phyloP scores from a whole-genome alignment of 1,140 invertebrate genomes.

The Neodiprion pinetum region DNA sequence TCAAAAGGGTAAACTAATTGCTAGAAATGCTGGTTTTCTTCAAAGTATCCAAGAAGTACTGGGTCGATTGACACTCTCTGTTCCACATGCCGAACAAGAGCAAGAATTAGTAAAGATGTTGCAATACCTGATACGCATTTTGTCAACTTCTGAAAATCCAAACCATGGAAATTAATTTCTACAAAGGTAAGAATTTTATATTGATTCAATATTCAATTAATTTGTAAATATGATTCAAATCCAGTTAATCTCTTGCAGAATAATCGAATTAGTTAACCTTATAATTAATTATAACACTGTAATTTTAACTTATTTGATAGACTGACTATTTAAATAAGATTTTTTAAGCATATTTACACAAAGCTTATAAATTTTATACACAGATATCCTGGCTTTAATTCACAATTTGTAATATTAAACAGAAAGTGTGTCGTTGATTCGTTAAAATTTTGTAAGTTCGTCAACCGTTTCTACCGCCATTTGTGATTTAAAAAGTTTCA shows the following conservation, averaged over 20 bases:
- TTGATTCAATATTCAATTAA: neutral
- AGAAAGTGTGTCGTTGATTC: too few species aligned
- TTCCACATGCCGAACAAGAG: constrained; percentile 36
- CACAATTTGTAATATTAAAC: too few species aligned
- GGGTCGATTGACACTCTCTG: constrained; percentile 40
- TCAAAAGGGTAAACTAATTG: constrained; percentile 55
- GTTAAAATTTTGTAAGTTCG: too few species aligned
- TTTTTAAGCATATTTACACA: neutral
- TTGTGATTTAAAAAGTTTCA: too few species aligned
- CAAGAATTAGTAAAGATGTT: constrained; percentile 46
- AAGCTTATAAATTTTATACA: too few species aligned
- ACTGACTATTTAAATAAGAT: neutral
- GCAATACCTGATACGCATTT: constrained; percentile 46
- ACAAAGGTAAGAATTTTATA: neutral
- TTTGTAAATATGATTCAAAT: neutral
- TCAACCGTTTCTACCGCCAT: too few species aligned
- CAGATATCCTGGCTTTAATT: too few species aligned
- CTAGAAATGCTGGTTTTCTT: constrained; percentile 47
- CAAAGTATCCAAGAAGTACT: constrained; percentile 48
- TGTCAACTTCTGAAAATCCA: constrained; percentile 30
- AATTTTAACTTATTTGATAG: neutral
- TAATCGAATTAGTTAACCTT: too few species aligned
- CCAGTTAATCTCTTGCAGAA: too few species aligned
- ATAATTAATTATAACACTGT: too few species aligned
- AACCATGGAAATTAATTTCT: neutral